These are phyloP conservation scores for Nowickia ferox DNA, from an alignment of 2,888 invertebrate species.

Conservation along the genomic window DNA sequence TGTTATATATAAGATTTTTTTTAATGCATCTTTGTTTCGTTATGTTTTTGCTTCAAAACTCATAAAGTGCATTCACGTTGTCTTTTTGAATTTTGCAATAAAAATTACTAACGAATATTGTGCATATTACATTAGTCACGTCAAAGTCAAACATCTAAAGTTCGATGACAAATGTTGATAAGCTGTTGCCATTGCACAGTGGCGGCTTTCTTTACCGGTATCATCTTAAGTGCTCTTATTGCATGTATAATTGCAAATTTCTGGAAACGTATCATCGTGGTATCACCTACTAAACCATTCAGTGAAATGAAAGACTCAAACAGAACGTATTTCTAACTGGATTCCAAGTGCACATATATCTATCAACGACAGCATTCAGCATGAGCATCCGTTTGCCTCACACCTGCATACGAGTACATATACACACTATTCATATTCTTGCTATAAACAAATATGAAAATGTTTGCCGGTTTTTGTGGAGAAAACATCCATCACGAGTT, in stretches of 20 bases:
- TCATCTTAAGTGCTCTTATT: constrained; percentile 27
- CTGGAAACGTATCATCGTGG: constrained; percentile 44
- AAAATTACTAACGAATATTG: neutral
- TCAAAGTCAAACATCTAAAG: neutral
- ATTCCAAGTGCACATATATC: constrained; percentile 57
- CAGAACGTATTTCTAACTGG: constrained; percentile 38
- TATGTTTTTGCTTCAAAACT: no score
- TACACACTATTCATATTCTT: neutral
- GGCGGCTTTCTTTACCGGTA: neutral
- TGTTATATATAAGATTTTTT: no score
- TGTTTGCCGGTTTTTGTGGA: constrained; percentile 20
- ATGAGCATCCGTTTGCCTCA: constrained; percentile 14
- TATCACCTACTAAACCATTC: constrained; percentile 27
- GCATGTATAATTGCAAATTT: constrained; percentile 46
- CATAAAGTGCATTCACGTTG: neutral
- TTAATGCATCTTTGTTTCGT: no score
- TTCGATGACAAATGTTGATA: neutral
- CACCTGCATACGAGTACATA: neutral
- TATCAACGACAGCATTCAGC: constrained; percentile 49
- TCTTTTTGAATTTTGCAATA: neutral
- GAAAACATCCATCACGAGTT: constrained; percentile 47
- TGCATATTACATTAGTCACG: neutral
- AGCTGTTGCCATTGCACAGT: neutral
- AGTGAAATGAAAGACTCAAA: constrained; percentile 10
- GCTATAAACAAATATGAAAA: constrained; percentile 9